Conservation (phyloP, 1,140 invertebrate species). For the Pseudomyrmex dendroicus region DNA sequence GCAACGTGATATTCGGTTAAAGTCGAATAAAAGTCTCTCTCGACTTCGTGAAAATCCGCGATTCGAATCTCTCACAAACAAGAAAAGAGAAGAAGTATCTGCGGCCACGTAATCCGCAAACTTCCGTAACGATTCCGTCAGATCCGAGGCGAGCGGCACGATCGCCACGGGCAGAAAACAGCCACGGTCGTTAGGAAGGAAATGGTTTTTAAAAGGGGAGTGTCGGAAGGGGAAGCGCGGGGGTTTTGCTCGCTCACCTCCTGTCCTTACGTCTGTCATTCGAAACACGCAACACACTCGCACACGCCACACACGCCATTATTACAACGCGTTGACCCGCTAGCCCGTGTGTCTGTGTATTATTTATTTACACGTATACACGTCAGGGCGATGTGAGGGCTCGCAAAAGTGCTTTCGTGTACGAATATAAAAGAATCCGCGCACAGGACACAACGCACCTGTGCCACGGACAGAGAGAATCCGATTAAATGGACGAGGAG, state of each 20-base stretch:
- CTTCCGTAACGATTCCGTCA: slow-evolving; percentile 52
- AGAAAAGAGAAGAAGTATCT: slow-evolving; percentile 13
- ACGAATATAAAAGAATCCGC: slow-evolving; percentile 43
- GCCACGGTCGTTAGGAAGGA: slow-evolving; percentile 72
- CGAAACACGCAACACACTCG: slow-evolving; percentile 79
- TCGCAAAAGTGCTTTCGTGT: slow-evolving; percentile 16
- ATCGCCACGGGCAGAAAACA: slow-evolving; percentile 40
- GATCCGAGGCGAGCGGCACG: slow-evolving; percentile 24
- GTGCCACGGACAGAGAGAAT: not conserved
- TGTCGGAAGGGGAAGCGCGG: slow-evolving; percentile 56
- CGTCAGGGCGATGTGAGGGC: not conserved
- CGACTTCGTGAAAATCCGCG: not conserved
- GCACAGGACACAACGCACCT: slow-evolving; percentile 6
- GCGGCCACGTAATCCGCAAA: slow-evolving; percentile 32
- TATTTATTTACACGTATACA: slow-evolving; percentile 36
- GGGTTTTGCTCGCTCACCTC: slow-evolving; percentile 78
- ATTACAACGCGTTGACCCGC: slow-evolving; percentile 68
- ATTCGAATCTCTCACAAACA: not conserved
- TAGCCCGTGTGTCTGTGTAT: slow-evolving; percentile 49
- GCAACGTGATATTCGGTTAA: not conserved
- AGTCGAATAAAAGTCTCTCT: not conserved
- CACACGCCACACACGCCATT: slow-evolving; percentile 79
- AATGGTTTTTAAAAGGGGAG: slow-evolving; percentile 74
- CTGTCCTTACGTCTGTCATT: slow-evolving; percentile 82
- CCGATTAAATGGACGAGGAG: not conserved